Evolutionary conservation across 2,888 invertebrate genomes (phyloP).

Genomic region (Anagyrus pseudococci): DNA sequence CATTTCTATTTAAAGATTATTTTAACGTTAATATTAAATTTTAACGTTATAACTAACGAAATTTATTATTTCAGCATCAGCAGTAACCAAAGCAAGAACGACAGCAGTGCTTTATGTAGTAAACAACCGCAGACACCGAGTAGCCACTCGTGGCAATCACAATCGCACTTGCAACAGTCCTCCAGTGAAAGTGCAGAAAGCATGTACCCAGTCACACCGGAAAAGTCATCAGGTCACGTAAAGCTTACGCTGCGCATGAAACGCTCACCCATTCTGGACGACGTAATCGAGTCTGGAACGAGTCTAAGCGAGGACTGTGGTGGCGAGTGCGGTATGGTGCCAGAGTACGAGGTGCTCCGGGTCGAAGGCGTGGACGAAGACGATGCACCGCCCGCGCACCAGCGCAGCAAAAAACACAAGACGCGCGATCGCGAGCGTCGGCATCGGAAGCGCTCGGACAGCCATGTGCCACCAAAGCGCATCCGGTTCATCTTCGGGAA

Average conservation of each 20-base stretch:
- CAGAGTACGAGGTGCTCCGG: conserved; percentile 84
- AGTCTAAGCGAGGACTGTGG: conserved; percentile 72
- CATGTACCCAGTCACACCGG: conserved; percentile 66
- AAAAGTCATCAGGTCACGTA: conserved; percentile 66
- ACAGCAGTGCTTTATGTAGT: background rate
- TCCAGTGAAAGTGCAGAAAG: conserved; percentile 42
- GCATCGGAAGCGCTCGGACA: conserved; percentile 63
- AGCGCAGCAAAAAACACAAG: conserved; percentile 67
- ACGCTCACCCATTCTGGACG: conserved; percentile 84
- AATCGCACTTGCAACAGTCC: conserved; percentile 40
- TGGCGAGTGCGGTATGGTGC: conserved; percentile 64
- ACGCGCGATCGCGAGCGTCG: conserved; percentile 69
- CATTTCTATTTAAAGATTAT: too few species aligned
- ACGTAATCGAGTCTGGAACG: conserved; percentile 82
- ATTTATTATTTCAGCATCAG: background rate
- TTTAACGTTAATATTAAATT: too few species aligned
- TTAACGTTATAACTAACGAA: too few species aligned
- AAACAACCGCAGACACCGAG: background rate
- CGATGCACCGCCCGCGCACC: conserved; percentile 54
- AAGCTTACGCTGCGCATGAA: conserved; percentile 87
- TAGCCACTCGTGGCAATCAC: conserved; percentile 18
- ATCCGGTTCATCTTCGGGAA: conserved; percentile 87
- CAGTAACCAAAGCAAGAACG: conserved; percentile 7
- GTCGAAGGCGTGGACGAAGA: conserved; percentile 74
- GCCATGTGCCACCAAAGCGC: conserved; percentile 79